These are phyloP conservation scores for Lepilemur septentrionalis DNA, from an alignment of 2,797 vertebrate genomes.

Conservation along the genomic window DNA sequence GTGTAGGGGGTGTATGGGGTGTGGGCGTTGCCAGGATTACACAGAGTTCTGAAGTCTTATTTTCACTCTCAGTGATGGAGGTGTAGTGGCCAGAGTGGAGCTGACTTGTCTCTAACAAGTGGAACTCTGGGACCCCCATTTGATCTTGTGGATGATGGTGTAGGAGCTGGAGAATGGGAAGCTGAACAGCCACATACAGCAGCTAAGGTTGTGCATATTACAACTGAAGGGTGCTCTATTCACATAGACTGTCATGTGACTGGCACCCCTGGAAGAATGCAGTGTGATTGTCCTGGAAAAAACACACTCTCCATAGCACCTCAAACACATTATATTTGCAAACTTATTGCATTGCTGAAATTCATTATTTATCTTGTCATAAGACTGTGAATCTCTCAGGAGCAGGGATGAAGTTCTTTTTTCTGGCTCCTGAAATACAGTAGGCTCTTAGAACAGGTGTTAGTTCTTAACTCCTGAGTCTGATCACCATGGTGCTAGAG, in stretches of 20 bases:
- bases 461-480: neutral
- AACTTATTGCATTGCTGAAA: neutral
- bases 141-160: neutral
- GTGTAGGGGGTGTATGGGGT: too few relatives aligned
- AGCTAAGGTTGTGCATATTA: neutral
- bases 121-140: neutral
- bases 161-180: neutral
- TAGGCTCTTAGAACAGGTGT: neutral
- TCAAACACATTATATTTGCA: neutral
- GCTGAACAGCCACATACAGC: neutral
- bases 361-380: neutral
- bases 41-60: neutral
- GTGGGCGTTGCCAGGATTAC: neutral
- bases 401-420: neutral
- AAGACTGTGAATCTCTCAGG: neutral
- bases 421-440: neutral
- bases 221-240: neutral
- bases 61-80: neutral
- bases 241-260: neutral
- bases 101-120: neutral
- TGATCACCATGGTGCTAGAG: neutral
- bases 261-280: neutral
- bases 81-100: neutral
- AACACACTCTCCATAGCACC: neutral
- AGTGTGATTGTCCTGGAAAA: neutral